Evolutionary conservation across 2,113 vertebrate species (phyloP).

Genomic region (Geothlypis trichas): DNA sequence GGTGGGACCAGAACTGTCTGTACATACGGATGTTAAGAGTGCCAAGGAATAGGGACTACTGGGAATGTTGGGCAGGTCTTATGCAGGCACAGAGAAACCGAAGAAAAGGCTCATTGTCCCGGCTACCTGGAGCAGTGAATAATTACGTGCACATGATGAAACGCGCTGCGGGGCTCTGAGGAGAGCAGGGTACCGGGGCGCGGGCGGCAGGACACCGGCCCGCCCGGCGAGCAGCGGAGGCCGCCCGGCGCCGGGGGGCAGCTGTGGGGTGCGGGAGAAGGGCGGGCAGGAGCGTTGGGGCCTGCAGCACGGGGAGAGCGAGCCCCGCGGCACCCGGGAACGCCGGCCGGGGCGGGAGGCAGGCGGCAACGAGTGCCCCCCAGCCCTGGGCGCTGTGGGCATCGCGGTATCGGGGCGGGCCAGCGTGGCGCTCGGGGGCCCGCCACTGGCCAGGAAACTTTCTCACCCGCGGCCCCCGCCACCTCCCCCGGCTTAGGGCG

Average conservation of each 20-base stretch:
- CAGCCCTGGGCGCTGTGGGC: too few species aligned
- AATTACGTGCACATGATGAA: accelerated
- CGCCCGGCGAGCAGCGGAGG: background rate
- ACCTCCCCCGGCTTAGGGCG: background rate
- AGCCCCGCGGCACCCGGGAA: background rate
- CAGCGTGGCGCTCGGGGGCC: background rate
- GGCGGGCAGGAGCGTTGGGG: background rate
- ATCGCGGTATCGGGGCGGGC: too few species aligned
- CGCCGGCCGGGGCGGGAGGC: background rate
- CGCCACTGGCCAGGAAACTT: background rate
- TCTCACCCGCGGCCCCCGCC: background rate
- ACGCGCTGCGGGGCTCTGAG: background rate
- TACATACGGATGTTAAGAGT: accelerated
- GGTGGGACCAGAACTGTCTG: background rate
- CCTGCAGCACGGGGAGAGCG: background rate
- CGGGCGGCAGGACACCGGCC: background rate
- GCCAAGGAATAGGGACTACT: background rate
- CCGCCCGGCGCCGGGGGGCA: background rate
- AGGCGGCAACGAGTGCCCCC: background rate
- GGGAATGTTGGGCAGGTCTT: accelerated
- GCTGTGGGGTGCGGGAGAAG: background rate
- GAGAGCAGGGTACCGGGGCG: background rate
- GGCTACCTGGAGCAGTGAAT: background rate
- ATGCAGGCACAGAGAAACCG: background rate
- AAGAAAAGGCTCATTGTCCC: background rate